Base-by-base conservation (phyloP, 2,797 vertebrate genomes). In the Stomatorhinus walkeri region DNA sequence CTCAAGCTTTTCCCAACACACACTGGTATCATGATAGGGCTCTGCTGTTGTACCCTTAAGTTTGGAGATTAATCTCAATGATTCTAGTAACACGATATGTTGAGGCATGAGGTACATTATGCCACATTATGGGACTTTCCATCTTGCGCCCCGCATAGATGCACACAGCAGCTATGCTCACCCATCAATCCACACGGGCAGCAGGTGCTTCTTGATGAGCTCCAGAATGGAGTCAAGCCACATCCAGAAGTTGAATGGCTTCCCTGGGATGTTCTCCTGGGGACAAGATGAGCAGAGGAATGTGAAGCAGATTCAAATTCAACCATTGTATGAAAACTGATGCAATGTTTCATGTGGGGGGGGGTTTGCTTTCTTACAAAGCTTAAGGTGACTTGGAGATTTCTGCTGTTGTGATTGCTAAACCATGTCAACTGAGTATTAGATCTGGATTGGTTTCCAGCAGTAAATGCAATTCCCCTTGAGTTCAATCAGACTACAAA, bases 211-310 rank as follows among this genome's bases (percentile, higher is more conserved):
- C 94, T 98, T 98, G 93, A 99, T 99, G 91, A 99, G 96, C 89
- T 99, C 98, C 93, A 99, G 92, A 90, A 99, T 99, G 49, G 97
- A 98, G 94, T 99, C 98, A 72, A 99, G 93, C 98, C 98, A 99
- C 90, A 96, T 95, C 98, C 98, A 99, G 94, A 99, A 99, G 90
- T 97, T 97, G 91, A 99, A 99, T 0, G 96, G 92, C 92, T 99
- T 99, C 9, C 98, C 97, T 89, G 95, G 96, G 89, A 99, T 96
- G 90, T 97, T 98, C 92, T 99, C 98, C 98, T 99, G 24, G 8
- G 88, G 88, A 48, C 24, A 43, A 16, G 72, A 28, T 61, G 32
- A 88, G 9, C 19, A 52, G 52, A 49, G 72, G 14, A 40, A 22
- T 19, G 3, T n/a, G 3, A 83, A 49, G n/a, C 9, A 84, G 40